Evolutionary conservation across 2,797 vertebrate species (phyloP), one percentile per base, ranked within the genome.

Genomic region (Hybognathus amarus): DNA sequence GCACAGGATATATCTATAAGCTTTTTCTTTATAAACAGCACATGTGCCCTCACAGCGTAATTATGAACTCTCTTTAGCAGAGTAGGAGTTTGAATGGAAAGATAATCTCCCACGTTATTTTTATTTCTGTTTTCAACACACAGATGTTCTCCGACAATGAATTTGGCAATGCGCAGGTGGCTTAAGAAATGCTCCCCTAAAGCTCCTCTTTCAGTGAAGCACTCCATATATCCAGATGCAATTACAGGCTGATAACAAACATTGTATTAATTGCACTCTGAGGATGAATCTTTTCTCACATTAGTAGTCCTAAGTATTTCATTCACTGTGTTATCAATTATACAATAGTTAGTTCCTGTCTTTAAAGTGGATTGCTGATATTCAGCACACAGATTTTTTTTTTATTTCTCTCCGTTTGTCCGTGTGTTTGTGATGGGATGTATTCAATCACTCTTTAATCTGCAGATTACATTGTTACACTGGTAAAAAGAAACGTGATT

Each of bases 81-180:
- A 77, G 73, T 67, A 83, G 64, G 36, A 38, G 81, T 45, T 56
- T 68, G 73, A 83, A 68, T 77, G 73, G 64, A 83, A 83, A 69
- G 50, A 83, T 83, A 83, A 83, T 83, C 73, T 77, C 63, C 24
- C 80, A 79, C 75, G 64, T 74, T 79, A 61, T 83, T 81, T 77
- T 77, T 79, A 66, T 79, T 79, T 59, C 79, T 63, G 40, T 80
- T 78, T 70, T 38, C 56, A 15, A 79, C 13, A 63, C 77, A 56
- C 85, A 83, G 85, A 86, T 86, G 85, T 83, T 83, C 71, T 24
- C 17, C 27, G 42, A 83, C 79, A 59, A 68, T 80, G 64, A 33
- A 9, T 83, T 83, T 18, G 15, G 61, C 54, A 24, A 70, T 20
- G 66, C 17, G 81, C 81, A 86, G 85, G 85, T 86, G 85, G 85